Evolutionary conservation across 2,888 invertebrate species (phyloP).

Genomic region (Andrena haemorrhoa): DNA sequence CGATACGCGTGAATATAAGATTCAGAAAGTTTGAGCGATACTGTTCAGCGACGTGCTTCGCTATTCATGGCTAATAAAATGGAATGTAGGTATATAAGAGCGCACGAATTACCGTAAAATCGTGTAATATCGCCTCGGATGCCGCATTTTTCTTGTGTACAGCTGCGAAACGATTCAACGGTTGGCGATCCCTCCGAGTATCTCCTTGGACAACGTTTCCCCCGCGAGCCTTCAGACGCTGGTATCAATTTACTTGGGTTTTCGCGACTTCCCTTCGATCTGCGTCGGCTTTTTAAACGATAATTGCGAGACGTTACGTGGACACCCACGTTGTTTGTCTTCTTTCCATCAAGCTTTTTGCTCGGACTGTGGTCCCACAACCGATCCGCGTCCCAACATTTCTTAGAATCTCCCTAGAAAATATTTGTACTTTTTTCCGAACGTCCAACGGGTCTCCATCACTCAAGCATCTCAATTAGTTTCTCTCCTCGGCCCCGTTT

Average conservation of each 20-base stretch:
- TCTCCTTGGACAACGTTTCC: background rate
- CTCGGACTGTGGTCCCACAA: background rate
- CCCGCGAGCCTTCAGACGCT: background rate
- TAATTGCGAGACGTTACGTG: background rate
- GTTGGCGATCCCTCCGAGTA: slow-evolving; percentile 9
- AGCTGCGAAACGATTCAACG: slow-evolving; percentile 22
- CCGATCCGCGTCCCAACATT: slow-evolving; percentile 3
- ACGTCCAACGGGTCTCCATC: background rate
- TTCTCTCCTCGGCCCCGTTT: background rate
- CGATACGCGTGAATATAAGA: slow-evolving; percentile 12
- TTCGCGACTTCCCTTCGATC: background rate
- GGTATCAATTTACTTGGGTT: slow-evolving; percentile 3
- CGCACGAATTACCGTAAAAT: slow-evolving; percentile 66
- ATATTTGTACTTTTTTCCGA: background rate
- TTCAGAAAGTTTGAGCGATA: background rate
- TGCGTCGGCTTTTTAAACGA: slow-evolving; percentile 23
- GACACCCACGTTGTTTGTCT: background rate
- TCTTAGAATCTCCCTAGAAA: background rate
- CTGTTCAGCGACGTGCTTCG: background rate
- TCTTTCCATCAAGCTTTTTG: background rate
- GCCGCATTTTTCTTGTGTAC: slow-evolving; percentile 55
- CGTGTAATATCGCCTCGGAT: slow-evolving; percentile 37
- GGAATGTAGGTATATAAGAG: slow-evolving; percentile 7
- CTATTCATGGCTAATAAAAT: background rate
- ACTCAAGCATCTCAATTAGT: background rate